Base-by-base conservation (phyloP, 2,888 invertebrate genomes). In the Metellina segmentata region DNA sequence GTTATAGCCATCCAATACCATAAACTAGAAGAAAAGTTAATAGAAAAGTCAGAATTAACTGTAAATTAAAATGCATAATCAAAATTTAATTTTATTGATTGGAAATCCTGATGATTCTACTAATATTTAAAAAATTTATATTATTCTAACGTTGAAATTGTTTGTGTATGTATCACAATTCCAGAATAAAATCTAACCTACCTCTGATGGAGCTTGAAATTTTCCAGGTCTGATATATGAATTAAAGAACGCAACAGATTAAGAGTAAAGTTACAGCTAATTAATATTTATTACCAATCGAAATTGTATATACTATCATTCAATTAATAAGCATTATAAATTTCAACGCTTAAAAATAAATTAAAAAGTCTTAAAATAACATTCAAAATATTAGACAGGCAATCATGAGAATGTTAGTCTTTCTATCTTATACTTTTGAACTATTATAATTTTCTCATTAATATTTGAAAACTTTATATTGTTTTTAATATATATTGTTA, bases 1-100 rank as follows among this genome's bases (percentile, higher is more conserved):
- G 93, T 95, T 96, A 93, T 95, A 95, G 11, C 96, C 96, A 94
- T 96, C 96, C 93, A 96, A 93, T 72, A 95, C 95, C n/a, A 96
- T 94, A 90, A 94, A 95, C 96, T 96, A 94, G 52, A 94, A 94
- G 69, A 74, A 81, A 69, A 85, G 74, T 0, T 20, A 79, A 20
- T 34, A 19, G 7, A 16, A 52, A 20, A 77, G 6, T 6, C 19
- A 7, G n/a, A 77, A 49, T 16, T 49, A n/a, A 19, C 7, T 34
- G 16, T 13, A 61, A 81, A 61, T 81, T 52, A 81, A 77, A 20
- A 53, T 52, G 20, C 7, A 53, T 19, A 19, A 16, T 61, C 61
- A 16, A 61, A 16, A 61, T 61, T 48, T 49, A 16, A 48, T 77
- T 5, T 72, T 72, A 72, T 72, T 7, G 9, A 20, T 20, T 0